A percentile compares a stretch with the other conserved stretches of the same genome.
These are phyloP conservation scores for Spondyliosoma cantharus DNA, from an alignment of 2,797 vertebrate genomes.

Conservation along the genomic window DNA sequence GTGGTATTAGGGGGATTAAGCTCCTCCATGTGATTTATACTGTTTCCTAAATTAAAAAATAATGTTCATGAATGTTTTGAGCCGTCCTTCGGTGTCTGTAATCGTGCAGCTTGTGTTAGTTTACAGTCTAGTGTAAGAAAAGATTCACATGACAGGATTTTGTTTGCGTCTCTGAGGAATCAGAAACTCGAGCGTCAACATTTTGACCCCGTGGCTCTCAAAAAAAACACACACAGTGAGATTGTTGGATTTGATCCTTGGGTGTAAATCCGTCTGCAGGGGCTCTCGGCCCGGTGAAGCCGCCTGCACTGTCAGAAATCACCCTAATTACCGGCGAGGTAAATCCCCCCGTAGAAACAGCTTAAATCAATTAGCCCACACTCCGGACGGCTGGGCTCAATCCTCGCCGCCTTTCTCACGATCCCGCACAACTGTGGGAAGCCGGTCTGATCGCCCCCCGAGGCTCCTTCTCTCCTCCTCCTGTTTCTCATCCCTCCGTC, in stretches of 20 bases:
- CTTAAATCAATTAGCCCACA: constrained; percentile 78
- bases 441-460: constrained; percentile 37
- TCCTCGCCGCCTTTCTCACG: constrained; percentile 76
- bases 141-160: too few relatives aligned
- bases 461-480: constrained; percentile 21
- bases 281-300: constrained; percentile 41
- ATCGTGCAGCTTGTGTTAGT: too few relatives aligned
- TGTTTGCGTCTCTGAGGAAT: too few relatives aligned
- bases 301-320: constrained; percentile 62
- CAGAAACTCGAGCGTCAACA: neutral
- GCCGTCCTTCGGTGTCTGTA: too few relatives aligned
- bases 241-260: constrained; percentile 21
- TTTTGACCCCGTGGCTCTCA: constrained; percentile 2
- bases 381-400: constrained; percentile 65
- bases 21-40: too few relatives aligned
- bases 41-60: too few relatives aligned
- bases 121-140: too few relatives aligned
- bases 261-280: constrained; percentile 40
- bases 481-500: constrained; percentile 18
- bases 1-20: too few relatives aligned
- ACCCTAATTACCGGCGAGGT: constrained; percentile 69
- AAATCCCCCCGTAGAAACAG: constrained; percentile 65
- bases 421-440: constrained; percentile 70
- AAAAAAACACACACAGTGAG: constrained; percentile 2
- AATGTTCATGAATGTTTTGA: too few relatives aligned